Base-by-base conservation (phyloP, 2,888 invertebrate genomes). In the Drosophila nigritarsus region DNA sequence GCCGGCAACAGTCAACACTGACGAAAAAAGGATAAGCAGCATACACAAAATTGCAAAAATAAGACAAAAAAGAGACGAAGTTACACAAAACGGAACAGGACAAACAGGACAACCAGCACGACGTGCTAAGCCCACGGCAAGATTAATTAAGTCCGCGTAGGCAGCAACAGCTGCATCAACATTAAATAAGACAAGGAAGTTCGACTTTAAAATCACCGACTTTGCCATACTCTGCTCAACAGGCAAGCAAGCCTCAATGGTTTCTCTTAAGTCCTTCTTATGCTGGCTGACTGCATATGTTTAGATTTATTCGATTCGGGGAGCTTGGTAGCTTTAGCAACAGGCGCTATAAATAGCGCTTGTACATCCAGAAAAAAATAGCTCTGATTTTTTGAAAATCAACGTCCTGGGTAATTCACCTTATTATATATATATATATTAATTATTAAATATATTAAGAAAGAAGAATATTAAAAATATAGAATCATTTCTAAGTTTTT, bases 41-140 rank as follows among this genome's bases (percentile, higher is more conserved):
- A 54, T 45, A 30, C 62, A 32, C 60, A 53, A 48, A 55, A 18
- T 29, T 34, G 34, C 15, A 48, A 56, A 65, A 55, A 29, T 55
- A 20, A 9, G 38, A 49, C 13, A 66, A 36, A 32, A 48, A 15
- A 30, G 6, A 27, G 15, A 61, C 49, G 3, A 66, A 63, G 67
- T 58, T 75, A 75, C 60, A 81, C 67, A 65, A 81, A 71, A 64
- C 58, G 60, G 63, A 72, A 75, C 67, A 63, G 80, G 66, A 82
- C 76, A 55, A 3, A 18, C 54, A 38, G 82, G 75, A 77, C 55
- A 55, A 4, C 27, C 55, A 55, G 82, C 73, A 75, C 69, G 82
- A 87, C 77, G 80, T 82, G 80, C 82, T 85, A 89, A 87, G 89
- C 85, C 80, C 73, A 75, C 77, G 86, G 88, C 85, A 87, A 85